Conservation (phyloP, 2,888 invertebrate species). For the Digitonthophagus gazella region DNA sequence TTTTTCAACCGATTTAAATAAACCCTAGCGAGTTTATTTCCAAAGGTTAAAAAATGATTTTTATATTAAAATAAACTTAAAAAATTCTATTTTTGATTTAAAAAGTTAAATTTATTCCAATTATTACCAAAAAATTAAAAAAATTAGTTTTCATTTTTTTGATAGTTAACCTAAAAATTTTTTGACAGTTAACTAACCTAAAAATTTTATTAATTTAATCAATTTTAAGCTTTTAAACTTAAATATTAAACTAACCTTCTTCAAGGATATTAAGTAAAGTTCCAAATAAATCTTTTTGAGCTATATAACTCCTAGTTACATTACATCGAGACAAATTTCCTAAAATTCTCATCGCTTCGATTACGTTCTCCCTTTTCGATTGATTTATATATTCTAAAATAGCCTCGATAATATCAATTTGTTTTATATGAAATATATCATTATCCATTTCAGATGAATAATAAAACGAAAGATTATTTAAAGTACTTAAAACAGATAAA, state of each 20-base stretch:
- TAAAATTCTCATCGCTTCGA: conserved; percentile 76
- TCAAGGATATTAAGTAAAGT: conserved; percentile 60
- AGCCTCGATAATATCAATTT: conserved; percentile 54
- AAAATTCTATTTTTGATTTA: too few relatives aligned
- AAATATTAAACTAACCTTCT: conserved; percentile 58
- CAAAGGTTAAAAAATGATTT: too few relatives aligned
- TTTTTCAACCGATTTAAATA: too few relatives aligned
- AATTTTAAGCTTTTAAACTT: background rate
- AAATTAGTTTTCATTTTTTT: too few relatives aligned
- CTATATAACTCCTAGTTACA: conserved; percentile 62
- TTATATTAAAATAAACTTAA: too few relatives aligned
- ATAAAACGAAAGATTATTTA: conserved; percentile 84
- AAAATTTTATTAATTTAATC: too few relatives aligned
- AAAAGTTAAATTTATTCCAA: too few relatives aligned
- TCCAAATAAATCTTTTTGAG: conserved; percentile 64
- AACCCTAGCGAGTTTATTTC: too few relatives aligned
- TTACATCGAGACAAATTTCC: conserved; percentile 78
- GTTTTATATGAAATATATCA: conserved; percentile 53
- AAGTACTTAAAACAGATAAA: conserved; percentile 73
- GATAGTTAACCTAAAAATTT: too few relatives aligned
- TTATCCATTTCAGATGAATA: conserved; percentile 52
- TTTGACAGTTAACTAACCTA: too few relatives aligned
- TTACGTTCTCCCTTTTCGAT: conserved; percentile 55
- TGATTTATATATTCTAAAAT: conserved; percentile 51
- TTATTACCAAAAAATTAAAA: too few relatives aligned